phyloP scores from a whole-genome alignment of 2,888 invertebrate genomes.

The Furcula furcula region DNA sequence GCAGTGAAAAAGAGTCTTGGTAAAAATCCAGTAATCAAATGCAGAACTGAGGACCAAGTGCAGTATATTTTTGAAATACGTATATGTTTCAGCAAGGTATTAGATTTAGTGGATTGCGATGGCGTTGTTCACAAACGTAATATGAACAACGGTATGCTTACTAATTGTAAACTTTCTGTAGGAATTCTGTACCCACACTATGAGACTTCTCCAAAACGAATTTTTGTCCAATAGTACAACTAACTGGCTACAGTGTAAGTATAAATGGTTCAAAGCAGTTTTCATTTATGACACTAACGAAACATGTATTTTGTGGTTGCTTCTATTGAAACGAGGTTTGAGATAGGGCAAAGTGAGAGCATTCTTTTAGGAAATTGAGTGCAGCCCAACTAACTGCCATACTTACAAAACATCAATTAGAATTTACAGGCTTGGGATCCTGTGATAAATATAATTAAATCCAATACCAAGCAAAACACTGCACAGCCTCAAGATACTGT shows the following conservation, averaged over 20 bases:
- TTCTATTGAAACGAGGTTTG: no score
- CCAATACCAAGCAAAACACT: no score
- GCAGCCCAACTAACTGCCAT: no score
- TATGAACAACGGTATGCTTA: conserved; percentile 6
- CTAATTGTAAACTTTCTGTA: conserved; percentile 17
- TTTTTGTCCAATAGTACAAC: conserved; percentile 80
- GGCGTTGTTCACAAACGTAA: conserved; percentile 42
- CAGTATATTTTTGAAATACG: conserved; percentile 85
- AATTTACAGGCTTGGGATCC: no score
- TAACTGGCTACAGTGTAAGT: conserved; percentile 83
- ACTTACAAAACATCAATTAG: no score
- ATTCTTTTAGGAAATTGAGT: no score
- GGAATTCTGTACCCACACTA: conserved; percentile 21
- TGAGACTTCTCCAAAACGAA: conserved; percentile 51
- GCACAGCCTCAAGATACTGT: no score
- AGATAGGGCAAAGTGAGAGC: no score
- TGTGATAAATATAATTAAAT: no score
- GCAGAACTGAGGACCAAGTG: conserved; percentile 79
- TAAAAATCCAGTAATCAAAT: conserved; percentile 83
- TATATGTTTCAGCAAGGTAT: conserved; percentile 85
- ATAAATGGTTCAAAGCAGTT: neutral
- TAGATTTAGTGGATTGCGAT: conserved; percentile 84
- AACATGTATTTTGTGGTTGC: no score
- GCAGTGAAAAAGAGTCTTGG: conserved; percentile 76
- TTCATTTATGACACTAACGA: no score